A percentile compares a stretch with the other conserved stretches of the same genome.
These are phyloP conservation scores for Laticauda laticaudata DNA, from an alignment of 2,113 vertebrate genomes.

Conservation along the genomic window DNA sequence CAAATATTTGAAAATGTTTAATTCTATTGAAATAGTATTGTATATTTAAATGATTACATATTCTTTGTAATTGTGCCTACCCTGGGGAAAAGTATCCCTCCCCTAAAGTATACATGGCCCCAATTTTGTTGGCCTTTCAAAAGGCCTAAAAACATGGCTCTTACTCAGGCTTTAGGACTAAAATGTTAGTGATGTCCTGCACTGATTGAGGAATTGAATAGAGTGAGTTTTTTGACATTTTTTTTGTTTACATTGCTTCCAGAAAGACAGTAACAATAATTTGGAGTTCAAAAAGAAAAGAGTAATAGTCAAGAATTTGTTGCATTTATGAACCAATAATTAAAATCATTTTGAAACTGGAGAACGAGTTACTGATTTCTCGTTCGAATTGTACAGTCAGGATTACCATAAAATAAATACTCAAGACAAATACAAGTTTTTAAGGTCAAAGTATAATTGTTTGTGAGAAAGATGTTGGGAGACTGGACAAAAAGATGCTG, in stretches of 20 bases:
- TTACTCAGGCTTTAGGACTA: neutral
- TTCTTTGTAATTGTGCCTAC: neutral
- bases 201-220: neutral
- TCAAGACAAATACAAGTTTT: neutral
- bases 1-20: neutral
- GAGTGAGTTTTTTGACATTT: neutral
- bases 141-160: neutral
- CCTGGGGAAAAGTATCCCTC: neutral
- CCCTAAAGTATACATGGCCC: neutral
- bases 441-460: neutral
- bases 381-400: neutral
- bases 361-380: neutral
- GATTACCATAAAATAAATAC: too few species aligned
- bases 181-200: neutral
- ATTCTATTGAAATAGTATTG: neutral
- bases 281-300: neutral
- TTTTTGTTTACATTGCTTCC: neutral
- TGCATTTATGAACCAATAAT: neutral
- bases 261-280: neutral
- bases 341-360: neutral
- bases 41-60: neutral
- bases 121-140: neutral
- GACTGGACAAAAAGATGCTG: neutral
- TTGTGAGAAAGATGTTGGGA: neutral
- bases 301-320: neutral